These are phyloP conservation scores for Probosciger aterrimus DNA, from an alignment of 2,113 vertebrate genomes.

Conservation along the genomic window DNA sequence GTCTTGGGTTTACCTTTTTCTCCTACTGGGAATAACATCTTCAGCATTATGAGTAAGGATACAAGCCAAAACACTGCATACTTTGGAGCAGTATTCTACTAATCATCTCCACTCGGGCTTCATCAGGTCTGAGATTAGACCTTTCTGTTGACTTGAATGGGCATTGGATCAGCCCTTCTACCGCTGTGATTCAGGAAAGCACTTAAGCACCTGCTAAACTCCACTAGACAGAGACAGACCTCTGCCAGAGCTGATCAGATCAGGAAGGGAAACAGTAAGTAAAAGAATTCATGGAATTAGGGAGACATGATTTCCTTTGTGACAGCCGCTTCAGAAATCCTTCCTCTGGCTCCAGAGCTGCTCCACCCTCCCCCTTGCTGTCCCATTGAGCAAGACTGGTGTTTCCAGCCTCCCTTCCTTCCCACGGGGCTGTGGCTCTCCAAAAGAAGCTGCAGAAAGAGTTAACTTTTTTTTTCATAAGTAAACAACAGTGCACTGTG, in stretches of 20 bases:
- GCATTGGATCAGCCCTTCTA: background rate
- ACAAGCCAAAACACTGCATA: background rate
- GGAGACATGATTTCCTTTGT: background rate
- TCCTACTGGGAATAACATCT: background rate
- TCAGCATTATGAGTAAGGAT: background rate
- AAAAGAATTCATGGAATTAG: background rate
- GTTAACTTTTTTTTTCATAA: background rate
- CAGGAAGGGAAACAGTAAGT: background rate
- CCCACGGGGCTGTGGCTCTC: background rate
- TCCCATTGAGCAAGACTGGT: background rate
- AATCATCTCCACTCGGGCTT: background rate
- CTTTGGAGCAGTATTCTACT: background rate
- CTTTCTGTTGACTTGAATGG: background rate
- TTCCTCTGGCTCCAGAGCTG: background rate
- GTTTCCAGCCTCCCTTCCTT: background rate
- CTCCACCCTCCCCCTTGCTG: background rate
- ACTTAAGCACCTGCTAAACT: background rate
- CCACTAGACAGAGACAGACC: background rate
- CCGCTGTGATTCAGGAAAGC: background rate
- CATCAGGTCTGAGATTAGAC: background rate
- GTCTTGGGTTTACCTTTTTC: background rate
- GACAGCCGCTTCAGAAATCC: background rate
- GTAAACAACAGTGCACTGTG: background rate
- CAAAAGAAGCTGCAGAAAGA: fast-evolving
- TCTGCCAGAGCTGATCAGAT: background rate